Evolutionary conservation across 2,113 vertebrate genomes (phyloP).

Genomic region (Garra rufa): DNA sequence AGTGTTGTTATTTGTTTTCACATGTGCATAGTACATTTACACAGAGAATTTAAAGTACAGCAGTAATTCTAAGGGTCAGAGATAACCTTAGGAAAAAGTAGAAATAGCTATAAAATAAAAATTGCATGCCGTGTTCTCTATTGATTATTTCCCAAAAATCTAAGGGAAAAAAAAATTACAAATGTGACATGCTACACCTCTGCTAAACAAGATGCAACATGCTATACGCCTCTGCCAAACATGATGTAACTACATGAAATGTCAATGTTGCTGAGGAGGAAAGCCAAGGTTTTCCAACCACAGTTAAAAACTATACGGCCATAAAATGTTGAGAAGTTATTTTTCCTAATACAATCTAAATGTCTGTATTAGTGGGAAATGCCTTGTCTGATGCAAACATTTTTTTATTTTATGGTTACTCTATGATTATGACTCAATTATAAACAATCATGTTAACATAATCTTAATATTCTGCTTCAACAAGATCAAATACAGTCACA

Average conservation of each 20-base stretch:
- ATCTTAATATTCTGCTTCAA: background rate
- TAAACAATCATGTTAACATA: background rate
- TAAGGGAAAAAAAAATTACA: background rate
- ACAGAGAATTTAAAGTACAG: background rate
- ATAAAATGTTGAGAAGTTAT: background rate
- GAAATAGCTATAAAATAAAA: background rate
- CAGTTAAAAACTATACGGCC: background rate
- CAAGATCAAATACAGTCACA: background rate
- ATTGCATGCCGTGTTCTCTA: background rate
- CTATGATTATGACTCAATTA: background rate
- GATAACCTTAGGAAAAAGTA: background rate
- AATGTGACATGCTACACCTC: slow-evolving; percentile 18
- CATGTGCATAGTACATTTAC: background rate
- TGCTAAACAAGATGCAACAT: slow-evolving; percentile 6
- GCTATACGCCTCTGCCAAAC: slow-evolving; percentile 1
- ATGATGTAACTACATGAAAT: slow-evolving; percentile 32
- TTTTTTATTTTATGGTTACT: background rate
- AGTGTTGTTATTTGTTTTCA: background rate
- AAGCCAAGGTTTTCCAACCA: background rate
- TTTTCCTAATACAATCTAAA: background rate
- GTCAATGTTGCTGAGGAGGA: slow-evolving; percentile 7
- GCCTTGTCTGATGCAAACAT: background rate
- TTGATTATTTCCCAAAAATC: background rate
- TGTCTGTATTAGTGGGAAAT: background rate
- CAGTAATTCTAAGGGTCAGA: background rate